These are phyloP conservation scores for Smutsia temminckii DNA, from an alignment of 2,797 vertebrate genomes.

Conservation along the genomic window DNA sequence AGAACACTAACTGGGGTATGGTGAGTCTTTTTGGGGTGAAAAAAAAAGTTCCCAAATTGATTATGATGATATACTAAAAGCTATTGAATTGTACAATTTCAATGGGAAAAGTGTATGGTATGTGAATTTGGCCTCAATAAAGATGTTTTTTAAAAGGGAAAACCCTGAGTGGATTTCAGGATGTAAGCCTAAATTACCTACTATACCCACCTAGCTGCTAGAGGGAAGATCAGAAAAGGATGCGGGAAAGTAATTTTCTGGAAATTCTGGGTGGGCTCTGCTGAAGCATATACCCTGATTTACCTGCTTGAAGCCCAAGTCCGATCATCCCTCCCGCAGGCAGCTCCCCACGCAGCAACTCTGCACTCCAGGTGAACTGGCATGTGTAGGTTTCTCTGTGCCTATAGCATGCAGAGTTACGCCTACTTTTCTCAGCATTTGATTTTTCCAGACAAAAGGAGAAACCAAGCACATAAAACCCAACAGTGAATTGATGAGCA, in stretches of 20 bases:
- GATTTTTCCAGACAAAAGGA: constrained; percentile 70
- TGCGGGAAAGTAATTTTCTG: background rate
- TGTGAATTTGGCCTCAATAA: background rate
- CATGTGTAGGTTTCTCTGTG: background rate
- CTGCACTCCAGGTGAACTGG: background rate
- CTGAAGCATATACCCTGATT: background rate
- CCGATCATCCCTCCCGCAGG: background rate
- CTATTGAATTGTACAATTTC: background rate
- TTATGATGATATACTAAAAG: background rate
- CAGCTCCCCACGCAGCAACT: background rate
- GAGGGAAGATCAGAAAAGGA: constrained; percentile 8
- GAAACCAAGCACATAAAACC: constrained; percentile 76
- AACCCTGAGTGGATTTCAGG: background rate
- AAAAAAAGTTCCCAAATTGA: constrained; percentile 42
- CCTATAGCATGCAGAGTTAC: constrained; percentile 53
- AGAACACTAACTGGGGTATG: background rate
- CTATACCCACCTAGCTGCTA: background rate
- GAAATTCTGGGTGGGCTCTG: background rate
- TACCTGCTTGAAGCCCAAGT: background rate
- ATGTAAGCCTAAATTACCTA: background rate
- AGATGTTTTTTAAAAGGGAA: background rate
- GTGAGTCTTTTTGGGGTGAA: background rate
- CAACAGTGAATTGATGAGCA: constrained; percentile 69
- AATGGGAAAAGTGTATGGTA: background rate
- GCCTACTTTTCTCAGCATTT: constrained; percentile 58